These are phyloP conservation scores for Oreochromis aureus DNA, from an alignment of 2,113 vertebrate species.

Conservation along the genomic window DNA sequence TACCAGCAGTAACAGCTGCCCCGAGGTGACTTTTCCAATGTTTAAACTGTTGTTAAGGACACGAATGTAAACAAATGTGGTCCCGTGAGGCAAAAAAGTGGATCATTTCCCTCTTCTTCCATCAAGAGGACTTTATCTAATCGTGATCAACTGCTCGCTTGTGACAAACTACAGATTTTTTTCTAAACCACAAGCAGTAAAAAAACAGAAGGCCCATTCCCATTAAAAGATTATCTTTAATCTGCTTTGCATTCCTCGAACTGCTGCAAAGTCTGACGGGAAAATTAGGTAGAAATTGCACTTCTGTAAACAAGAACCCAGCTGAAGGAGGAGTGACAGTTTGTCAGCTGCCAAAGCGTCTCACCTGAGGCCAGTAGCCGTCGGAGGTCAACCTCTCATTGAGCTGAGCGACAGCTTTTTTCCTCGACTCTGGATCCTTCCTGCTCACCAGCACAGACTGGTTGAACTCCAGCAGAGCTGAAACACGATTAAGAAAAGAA, in stretches of 20 bases:
- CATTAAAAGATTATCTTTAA: background rate
- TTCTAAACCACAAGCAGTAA: background rate
- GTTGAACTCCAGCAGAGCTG: slow-evolving; percentile 85
- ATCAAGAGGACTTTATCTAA: background rate
- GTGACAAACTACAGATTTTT: background rate
- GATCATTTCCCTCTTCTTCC: background rate
- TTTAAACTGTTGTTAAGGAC: background rate
- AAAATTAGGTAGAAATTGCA: no score
- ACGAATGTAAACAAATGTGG: background rate
- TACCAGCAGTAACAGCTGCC: background rate
- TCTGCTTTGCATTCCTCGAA: background rate
- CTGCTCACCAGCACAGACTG: slow-evolving; percentile 84
- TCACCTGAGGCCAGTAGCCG: slow-evolving; percentile 86
- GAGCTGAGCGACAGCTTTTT: slow-evolving; percentile 76
- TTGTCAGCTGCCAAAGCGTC: background rate
- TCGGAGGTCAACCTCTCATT: slow-evolving; percentile 76
- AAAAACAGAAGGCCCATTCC: background rate
- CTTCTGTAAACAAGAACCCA: background rate
- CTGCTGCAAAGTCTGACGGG: background rate
- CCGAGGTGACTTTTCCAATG: fast-evolving
- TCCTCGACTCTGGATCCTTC: slow-evolving; percentile 82
- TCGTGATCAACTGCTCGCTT: background rate
- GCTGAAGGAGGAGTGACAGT: background rate
- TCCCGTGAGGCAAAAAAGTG: background rate
- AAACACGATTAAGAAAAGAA: background rate